phyloP scores from a whole-genome alignment of 1,140 invertebrate genomes.

The Rhynchophorus ferrugineus region DNA sequence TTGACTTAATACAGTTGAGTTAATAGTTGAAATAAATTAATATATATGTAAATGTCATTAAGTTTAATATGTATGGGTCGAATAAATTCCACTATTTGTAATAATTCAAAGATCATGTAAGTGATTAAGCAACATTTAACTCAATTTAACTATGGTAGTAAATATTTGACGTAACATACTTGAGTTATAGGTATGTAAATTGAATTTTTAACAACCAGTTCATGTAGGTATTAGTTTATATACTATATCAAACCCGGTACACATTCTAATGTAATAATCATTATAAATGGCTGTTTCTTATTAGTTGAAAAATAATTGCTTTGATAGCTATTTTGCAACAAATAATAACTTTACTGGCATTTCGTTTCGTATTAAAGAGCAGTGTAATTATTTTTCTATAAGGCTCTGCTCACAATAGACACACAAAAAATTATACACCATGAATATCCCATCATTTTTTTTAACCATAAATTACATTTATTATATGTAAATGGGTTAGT shows the following conservation, averaged over 20 bases:
- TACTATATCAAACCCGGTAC: background rate
- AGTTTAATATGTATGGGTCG: too few species aligned
- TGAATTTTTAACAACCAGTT: too few species aligned
- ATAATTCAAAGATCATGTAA: too few species aligned
- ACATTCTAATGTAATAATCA: conserved; percentile 5
- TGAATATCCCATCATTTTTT: background rate
- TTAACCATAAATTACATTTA: background rate
- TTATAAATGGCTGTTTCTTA: conserved; percentile 4
- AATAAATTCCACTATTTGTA: too few species aligned
- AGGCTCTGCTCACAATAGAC: background rate
- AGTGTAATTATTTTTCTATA: background rate
- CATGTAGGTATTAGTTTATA: background rate
- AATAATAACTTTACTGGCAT: conserved; percentile 4
- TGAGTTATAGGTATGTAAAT: too few species aligned
- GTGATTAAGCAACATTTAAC: too few species aligned
- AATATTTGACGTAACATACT: too few species aligned
- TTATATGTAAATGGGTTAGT: background rate
- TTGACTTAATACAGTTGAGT: too few species aligned
- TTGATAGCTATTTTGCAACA: conserved; percentile 3
- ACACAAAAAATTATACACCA: background rate
- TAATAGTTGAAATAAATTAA: too few species aligned
- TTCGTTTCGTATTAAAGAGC: background rate
- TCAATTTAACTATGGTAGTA: too few species aligned
- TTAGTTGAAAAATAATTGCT: conserved; percentile 8
- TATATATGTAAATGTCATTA: too few species aligned